phyloP scores from a whole-genome alignment of 2,113 vertebrate genomes.

The Lichenostomus cassidix region DNA sequence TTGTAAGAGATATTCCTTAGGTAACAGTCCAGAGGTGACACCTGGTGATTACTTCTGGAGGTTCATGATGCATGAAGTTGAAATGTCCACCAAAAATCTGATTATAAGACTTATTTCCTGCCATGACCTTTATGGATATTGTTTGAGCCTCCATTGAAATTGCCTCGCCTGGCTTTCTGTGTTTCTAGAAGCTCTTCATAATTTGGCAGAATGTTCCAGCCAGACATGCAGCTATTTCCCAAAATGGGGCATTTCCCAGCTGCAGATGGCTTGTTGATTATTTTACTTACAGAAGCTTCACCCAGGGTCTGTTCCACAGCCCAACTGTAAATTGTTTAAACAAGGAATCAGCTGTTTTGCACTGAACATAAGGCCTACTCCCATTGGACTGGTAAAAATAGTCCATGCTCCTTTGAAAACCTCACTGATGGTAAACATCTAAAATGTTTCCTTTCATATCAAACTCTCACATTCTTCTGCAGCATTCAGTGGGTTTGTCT shows the following conservation, averaged over 20 bases:
- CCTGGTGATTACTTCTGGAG: neutral
- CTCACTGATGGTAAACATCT: neutral
- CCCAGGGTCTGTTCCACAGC: neutral
- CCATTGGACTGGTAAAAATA: neutral
- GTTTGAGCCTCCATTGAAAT: neutral
- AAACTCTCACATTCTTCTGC: neutral
- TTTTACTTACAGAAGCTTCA: neutral
- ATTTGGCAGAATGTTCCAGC: neutral
- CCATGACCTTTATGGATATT: neutral
- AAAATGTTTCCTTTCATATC: neutral
- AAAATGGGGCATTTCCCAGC: neutral
- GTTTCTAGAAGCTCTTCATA: neutral
- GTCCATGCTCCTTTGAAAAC: neutral
- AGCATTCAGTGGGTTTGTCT: neutral
- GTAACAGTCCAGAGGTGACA: neutral
- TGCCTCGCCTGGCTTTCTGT: neutral
- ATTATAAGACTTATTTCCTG: neutral
- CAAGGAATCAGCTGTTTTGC: neutral
- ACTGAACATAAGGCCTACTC: neutral
- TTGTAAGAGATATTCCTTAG: neutral
- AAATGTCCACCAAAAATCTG: neutral
- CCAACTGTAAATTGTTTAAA: neutral
- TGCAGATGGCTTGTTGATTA: neutral
- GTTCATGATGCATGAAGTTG: neutral
- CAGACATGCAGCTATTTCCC: neutral